phyloP scores from a whole-genome alignment of 2,888 invertebrate species.

The Polyommatus iphigenia region DNA sequence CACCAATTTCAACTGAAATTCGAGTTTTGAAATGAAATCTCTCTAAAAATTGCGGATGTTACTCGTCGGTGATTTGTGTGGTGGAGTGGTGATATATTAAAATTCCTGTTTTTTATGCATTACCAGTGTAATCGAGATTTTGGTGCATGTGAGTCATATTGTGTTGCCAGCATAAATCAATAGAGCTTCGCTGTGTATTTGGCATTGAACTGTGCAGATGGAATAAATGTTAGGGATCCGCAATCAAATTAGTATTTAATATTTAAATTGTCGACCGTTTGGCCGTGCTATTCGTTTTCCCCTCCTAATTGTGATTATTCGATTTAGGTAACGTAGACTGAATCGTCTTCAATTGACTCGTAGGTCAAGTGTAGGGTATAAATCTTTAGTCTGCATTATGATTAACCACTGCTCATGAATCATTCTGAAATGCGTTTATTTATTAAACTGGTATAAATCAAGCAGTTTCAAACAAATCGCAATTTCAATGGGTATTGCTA shows the following conservation, averaged over 20 bases:
- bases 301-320: conserved; percentile 15
- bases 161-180: conserved; percentile 30
- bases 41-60: background rate
- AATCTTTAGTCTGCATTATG: background rate
- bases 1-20: background rate
- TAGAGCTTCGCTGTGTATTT: conserved; percentile 28
- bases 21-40: background rate
- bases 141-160: conserved; percentile 24
- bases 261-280: conserved; percentile 24
- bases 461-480: background rate
- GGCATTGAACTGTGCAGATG: conserved; percentile 32
- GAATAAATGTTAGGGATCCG: conserved; percentile 22
- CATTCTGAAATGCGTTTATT: background rate
- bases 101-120: background rate
- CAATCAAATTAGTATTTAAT: conserved; percentile 16
- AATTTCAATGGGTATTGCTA: background rate
- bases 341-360: conserved; percentile 2
- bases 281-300: conserved; percentile 12
- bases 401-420: background rate
- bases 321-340: conserved; percentile 18
- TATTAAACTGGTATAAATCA: background rate
- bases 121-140: conserved; percentile 12
- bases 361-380: conserved; percentile 21
- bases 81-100: background rate
- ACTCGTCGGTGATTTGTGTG: background rate